phyloP scores from a whole-genome alignment of 92 coral and sea anemone species.

The Umimayanthus kanabou region DNA sequence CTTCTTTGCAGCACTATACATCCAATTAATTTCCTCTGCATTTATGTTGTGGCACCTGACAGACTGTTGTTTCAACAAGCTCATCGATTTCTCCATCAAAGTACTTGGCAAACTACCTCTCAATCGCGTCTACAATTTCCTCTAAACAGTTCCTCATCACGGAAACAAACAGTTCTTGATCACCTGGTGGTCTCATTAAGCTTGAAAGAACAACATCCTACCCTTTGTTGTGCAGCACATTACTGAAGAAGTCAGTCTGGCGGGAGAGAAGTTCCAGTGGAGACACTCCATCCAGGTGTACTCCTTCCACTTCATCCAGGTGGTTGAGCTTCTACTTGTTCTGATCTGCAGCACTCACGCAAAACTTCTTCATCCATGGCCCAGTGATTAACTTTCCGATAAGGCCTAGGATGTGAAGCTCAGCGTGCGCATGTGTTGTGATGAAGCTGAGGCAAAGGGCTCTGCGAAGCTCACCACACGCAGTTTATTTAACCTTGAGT shows the following conservation, averaged over 20 bases:
- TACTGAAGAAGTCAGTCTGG: conserved; percentile 2
- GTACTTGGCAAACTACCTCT: not conserved
- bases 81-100: not conserved
- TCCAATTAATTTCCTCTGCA: not conserved
- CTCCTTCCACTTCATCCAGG: not conserved
- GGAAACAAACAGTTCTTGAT: not conserved
- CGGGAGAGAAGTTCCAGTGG: not conserved
- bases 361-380: not conserved
- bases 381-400: no score
- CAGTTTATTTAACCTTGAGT: no score
- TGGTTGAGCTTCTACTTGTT: not conserved
- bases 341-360: not conserved
- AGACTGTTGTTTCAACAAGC: not conserved
- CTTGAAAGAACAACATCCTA: not conserved
- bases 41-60: not conserved
- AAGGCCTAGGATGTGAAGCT: no score
- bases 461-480: no score
- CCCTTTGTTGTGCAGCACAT: not conserved
- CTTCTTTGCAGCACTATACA: conserved; percentile 6
- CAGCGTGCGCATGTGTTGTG: no score
- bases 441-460: no score
- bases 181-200: not conserved
- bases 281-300: not conserved
- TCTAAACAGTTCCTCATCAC: not conserved
- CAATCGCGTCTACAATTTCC: not conserved